Conservation (phyloP, 2,888 invertebrate genomes). For the Conchocele bisecta region DNA sequence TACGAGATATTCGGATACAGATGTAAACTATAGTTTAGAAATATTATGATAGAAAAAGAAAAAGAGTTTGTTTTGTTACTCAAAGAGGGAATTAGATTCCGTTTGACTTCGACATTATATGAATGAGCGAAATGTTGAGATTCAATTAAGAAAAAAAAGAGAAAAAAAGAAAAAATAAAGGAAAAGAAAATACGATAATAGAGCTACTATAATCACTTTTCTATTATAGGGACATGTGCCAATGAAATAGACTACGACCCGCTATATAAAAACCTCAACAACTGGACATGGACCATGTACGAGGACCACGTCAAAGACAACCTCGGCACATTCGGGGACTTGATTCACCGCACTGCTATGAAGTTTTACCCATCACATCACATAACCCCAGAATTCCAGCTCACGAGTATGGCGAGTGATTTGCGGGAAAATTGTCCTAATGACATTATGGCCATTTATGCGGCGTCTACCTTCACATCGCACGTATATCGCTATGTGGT, state of each 20-base stretch:
- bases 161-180: no score
- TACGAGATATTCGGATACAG: no score
- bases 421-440: conserved; percentile 74
- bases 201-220: no score
- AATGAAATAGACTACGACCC: conserved; percentile 73
- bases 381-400: conserved; percentile 68
- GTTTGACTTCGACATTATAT: no score
- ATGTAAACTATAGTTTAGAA: no score
- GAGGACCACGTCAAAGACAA: conserved; percentile 67
- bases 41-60: no score
- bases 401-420: conserved; percentile 76
- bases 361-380: conserved; percentile 57
- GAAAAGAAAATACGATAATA: no score
- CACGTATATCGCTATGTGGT: conserved; percentile 72
- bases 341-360: conserved; percentile 57
- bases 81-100: no score
- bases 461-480: conserved; percentile 56
- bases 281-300: conserved; percentile 73
- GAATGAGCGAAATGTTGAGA: no score
- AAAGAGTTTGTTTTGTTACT: no score
- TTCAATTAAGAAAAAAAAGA: no score
- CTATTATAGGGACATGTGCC: conserved; percentile 69
- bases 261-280: conserved; percentile 57
- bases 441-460: conserved; percentile 59
- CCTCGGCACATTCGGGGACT: conserved; percentile 68